phyloP scores from a whole-genome alignment of 2,113 vertebrate genomes.

The Pionites leucogaster region DNA sequence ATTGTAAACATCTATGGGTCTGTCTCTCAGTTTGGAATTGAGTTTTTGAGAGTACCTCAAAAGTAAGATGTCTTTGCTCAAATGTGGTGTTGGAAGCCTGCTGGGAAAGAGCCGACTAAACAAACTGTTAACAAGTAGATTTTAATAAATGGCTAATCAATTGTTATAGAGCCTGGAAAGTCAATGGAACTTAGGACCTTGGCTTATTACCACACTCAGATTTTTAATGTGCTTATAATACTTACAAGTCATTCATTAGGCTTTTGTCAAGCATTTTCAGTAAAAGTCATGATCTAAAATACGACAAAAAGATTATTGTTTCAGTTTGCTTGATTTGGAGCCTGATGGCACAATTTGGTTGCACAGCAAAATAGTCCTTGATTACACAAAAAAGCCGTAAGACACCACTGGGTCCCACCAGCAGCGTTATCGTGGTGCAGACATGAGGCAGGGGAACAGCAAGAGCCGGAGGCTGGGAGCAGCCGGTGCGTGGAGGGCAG shows the following conservation, averaged over 20 bases:
- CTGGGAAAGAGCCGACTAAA: not conserved
- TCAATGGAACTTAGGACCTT: constrained; percentile 26
- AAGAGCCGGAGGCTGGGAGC: not conserved
- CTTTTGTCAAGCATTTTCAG: not conserved
- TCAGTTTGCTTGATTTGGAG: not conserved
- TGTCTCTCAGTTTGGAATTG: not conserved
- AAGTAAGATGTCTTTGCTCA: not conserved
- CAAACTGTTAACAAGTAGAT: not conserved
- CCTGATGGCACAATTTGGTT: not conserved
- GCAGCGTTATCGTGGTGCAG: not conserved
- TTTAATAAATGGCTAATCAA: constrained; percentile 47
- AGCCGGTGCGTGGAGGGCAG: not conserved
- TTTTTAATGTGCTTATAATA: not conserved
- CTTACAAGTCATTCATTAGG: not conserved
- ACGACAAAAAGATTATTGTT: not conserved
- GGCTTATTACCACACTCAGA: not conserved
- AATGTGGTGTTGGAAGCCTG: not conserved
- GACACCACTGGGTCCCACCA: not conserved
- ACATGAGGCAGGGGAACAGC: not conserved
- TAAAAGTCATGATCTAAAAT: not conserved
- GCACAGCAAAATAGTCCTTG: not conserved
- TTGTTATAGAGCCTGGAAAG: constrained; percentile 2
- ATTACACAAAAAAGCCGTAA: not conserved
- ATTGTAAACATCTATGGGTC: not conserved
- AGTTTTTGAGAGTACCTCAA: not conserved